A percentile compares a stretch with the other conserved stretches of the same genome.
Evolutionary conservation across 2,888 invertebrate genomes (phyloP).

Genomic region (Phlogophora meticulosa): DNA sequence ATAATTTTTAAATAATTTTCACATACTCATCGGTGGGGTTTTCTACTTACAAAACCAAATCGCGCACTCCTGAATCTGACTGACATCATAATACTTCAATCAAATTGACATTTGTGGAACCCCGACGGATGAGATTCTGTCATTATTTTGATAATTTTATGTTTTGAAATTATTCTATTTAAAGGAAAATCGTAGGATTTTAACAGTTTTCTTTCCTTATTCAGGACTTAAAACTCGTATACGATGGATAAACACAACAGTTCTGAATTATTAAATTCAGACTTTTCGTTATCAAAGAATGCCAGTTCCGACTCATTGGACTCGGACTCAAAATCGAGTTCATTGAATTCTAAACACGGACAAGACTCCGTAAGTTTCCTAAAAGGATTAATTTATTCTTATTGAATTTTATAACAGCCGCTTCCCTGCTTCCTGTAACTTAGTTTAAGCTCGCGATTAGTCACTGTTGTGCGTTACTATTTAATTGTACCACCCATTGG

Average conservation of each 20-base stretch:
- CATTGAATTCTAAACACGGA: constrained; percentile 95
- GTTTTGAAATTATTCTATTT: constrained; percentile 19
- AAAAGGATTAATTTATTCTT: constrained; percentile 88
- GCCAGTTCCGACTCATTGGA: constrained; percentile 95
- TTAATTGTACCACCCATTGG: constrained; percentile 28
- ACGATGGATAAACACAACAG: constrained; percentile 93
- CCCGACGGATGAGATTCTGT: constrained; percentile 10
- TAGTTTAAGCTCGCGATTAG: constrained; percentile 69
- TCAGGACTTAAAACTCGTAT: neutral
- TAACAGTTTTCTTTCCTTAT: constrained; percentile 4
- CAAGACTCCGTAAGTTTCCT: constrained; percentile 94
- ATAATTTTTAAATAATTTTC: neutral
- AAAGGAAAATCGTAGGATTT: constrained; percentile 6
- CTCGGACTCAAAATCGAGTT: constrained; percentile 96
- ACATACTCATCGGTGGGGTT: neutral
- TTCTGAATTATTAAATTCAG: constrained; percentile 92
- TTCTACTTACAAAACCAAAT: neutral
- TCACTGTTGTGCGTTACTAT: constrained; percentile 49
- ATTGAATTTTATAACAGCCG: constrained; percentile 77
- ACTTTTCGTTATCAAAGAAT: constrained; percentile 93
- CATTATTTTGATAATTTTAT: constrained; percentile 47
- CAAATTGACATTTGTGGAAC: constrained; percentile 34
- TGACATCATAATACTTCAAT: constrained; percentile 21
- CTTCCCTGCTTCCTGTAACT: constrained; percentile 80
- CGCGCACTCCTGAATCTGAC: neutral